phyloP scores from a whole-genome alignment of 2,888 invertebrate species.

The Apotomis betuletana region DNA sequence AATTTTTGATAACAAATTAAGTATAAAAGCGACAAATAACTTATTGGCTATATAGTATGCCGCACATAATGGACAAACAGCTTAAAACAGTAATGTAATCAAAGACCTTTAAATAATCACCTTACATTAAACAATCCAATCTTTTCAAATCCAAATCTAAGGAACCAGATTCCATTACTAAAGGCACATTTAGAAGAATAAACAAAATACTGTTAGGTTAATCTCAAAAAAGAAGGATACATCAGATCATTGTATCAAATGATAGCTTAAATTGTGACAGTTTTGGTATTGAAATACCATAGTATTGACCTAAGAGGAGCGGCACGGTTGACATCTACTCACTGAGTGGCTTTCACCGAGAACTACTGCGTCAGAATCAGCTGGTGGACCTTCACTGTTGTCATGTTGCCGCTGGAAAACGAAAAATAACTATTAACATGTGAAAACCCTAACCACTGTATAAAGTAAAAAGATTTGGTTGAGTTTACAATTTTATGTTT shows the following conservation, averaged over 20 bases:
- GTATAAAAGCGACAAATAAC: too few species aligned
- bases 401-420: conserved; percentile 89
- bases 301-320: conserved; percentile 63
- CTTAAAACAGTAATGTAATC: neutral
- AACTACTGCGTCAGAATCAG: conserved; percentile 85
- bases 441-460: too few species aligned
- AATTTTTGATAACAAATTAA: too few species aligned
- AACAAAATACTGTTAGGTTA: conserved; percentile 31
- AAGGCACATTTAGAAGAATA: conserved; percentile 41
- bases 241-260: conserved; percentile 20
- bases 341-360: conserved; percentile 87
- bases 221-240: conserved; percentile 14
- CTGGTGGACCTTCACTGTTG: conserved; percentile 85
- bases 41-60: too few species aligned
- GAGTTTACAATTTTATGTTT: too few species aligned
- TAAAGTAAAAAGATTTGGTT: too few species aligned
- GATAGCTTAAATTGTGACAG: conserved; percentile 28
- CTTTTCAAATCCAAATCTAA: conserved; percentile 6
- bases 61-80: neutral
- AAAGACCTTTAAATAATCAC: too few species aligned
- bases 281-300: conserved; percentile 24
- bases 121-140: neutral
- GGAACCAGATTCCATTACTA: conserved; percentile 22
- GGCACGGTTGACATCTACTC: conserved; percentile 87
- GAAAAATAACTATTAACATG: too few species aligned